Evolutionary conservation across 2,113 vertebrate genomes (phyloP), one percentile per base, ranked within the genome.

Genomic region (Larimichthys polyactis): DNA sequence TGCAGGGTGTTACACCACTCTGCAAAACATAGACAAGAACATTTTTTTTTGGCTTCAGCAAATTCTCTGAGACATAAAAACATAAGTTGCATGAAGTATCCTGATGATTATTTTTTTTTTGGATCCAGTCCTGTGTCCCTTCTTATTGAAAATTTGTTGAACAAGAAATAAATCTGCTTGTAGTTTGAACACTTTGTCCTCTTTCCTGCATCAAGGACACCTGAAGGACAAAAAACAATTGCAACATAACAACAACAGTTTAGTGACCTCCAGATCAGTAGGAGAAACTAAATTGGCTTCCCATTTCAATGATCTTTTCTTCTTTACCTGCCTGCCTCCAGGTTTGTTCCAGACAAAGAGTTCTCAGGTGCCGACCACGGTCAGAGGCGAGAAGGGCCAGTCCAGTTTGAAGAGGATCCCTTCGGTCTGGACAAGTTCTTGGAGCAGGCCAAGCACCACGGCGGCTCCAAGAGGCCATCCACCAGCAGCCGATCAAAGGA

Each of bases 341-440:
- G 98, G 80, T 99, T 99, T 89, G 97, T 98, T 79, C 98, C 98
- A 0, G 97, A 98, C 82, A 96, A 97, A 79, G 98, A 98, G 85
- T 99, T 99, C 93, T 96, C 97, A 0, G 98, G 97, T 24, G 95
- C 97, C 0, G 98, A 99, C 83, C 97, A 97, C 0, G 95, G 94
- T 19, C 96, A 97, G 74, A 95, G 97, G 55, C 92, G 96, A 27
- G 98, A 99, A 12, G 98, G 98, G 44, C 98, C 98, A 0, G 98
- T 99, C 69, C 97, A 99, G 76, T 99, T 99, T 93, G 98, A 99
- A 82, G 98, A 99, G 83, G 98, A 99, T 96, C 98, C 98, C 4
- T 99, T 99, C 62, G 98, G 98, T 93, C 94, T 99, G 94, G 98
- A 99, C 89, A 99, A 98, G 92, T 99, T 99, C 96, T 97, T 99